phyloP scores from a whole-genome alignment of 2,888 invertebrate species.

The Onchidella celtica region DNA sequence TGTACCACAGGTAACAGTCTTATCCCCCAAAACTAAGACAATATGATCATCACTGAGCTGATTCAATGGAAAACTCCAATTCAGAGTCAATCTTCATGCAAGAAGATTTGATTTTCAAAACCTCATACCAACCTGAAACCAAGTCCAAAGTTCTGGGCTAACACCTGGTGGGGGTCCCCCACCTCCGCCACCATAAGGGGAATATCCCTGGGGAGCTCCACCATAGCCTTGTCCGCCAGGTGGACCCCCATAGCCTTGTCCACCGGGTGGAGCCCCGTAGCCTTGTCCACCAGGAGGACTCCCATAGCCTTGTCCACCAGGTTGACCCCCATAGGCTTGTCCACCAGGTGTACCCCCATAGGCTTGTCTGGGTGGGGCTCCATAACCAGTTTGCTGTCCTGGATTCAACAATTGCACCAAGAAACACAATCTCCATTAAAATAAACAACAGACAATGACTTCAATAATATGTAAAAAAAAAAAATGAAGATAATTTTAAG shows the following conservation, averaged over 20 bases:
- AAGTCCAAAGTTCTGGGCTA: slow-evolving; percentile 76
- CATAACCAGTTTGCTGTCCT: slow-evolving; percentile 49
- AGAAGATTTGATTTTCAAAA: too few relatives aligned
- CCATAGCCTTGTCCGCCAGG: slow-evolving; percentile 65
- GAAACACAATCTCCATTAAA: too few relatives aligned
- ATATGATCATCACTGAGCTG: too few relatives aligned
- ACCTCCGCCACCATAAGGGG: slow-evolving; percentile 57
- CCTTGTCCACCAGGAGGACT: slow-evolving; percentile 11
- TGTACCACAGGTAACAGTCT: too few relatives aligned
- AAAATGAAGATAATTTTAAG: too few relatives aligned
- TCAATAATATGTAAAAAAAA: too few relatives aligned
- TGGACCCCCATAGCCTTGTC: slow-evolving; percentile 58
- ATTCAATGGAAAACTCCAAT: too few relatives aligned
- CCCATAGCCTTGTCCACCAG: slow-evolving; percentile 38
- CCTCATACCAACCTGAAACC: slow-evolving; percentile 77
- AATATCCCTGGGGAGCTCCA: slow-evolving; percentile 52
- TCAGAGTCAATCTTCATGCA: too few relatives aligned
- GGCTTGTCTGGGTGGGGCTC: slow-evolving; percentile 20
- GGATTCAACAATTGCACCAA: too few relatives aligned
- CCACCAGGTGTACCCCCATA: slow-evolving; percentile 25
- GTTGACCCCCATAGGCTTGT: slow-evolving; percentile 8
- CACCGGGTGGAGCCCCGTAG: slow-evolving; percentile 39
- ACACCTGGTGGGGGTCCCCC: slow-evolving; percentile 73
- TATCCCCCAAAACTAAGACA: too few relatives aligned
- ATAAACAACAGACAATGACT: too few relatives aligned